Evolutionary conservation across 2,113 vertebrate genomes (phyloP), one percentile per base, ranked within the genome.

Genomic region (Telmatochromis sp.): DNA sequence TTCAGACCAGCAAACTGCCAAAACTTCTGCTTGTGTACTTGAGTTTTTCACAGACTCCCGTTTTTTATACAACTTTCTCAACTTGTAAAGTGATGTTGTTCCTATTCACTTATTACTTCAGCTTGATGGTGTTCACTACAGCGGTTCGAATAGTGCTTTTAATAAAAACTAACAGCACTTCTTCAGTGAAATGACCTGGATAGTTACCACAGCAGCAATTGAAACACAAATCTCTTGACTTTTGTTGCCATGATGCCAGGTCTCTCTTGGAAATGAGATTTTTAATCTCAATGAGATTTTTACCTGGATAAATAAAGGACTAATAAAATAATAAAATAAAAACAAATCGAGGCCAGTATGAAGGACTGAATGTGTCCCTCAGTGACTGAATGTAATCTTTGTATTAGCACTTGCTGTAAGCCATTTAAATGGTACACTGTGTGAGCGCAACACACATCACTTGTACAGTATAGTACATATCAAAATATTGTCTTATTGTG

Each of bases 341-440:
- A 53, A 80, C 26, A 87, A 90, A 93, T 89, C 4, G 11, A 55
- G 80, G 65, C 80, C 79, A 89, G 60, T 31, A 40, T 7, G 17
- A 31, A 75, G 87, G 84, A 91, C 88, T 89, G 88, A 86, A 91
- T 82, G 82, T 91, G 84, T 91, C 89, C 86, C 86, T 63, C 12
- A 5, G 51, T 87, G 87, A 84, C 87, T 85, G 55, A 37, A 78
- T 84, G 33, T 92, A 88, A 92, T 63, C 85, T 93, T 80, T 85
- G 57, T 23, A 73, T 86, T 91, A 90, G n/a, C 65, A 71, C 63
- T 82, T 15, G 28, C 21, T 93, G 65, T 15, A n/a, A 80, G 8
- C 21, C 80, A 58, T 84, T 89, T 84, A 45, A 86, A 35, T 19
- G 14, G 15, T 13, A 73, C 57, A 65, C 35, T 75, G 51, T 80